Conservation (phyloP, 2,113 vertebrate genomes). For the Mystacornis crossleyi region DNA sequence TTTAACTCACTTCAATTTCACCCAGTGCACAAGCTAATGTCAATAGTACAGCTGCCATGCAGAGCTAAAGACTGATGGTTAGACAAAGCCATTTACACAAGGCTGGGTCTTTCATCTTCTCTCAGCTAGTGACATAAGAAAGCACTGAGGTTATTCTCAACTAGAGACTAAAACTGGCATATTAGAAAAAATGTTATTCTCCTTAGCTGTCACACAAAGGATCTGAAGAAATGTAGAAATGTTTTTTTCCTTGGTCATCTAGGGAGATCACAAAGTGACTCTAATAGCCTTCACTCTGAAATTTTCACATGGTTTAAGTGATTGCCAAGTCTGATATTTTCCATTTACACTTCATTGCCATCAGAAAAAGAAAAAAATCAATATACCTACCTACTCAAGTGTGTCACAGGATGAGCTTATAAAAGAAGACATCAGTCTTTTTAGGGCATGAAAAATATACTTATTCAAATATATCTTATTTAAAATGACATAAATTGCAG, state of each 20-base stretch:
- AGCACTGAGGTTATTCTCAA: conserved; percentile 83
- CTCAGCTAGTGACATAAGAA: conserved; percentile 86
- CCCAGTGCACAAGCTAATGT: conserved; percentile 87
- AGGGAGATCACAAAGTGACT: conserved; percentile 85
- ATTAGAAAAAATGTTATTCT: conserved; percentile 86
- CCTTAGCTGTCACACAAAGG: conserved; percentile 85
- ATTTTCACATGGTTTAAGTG: conserved; percentile 87
- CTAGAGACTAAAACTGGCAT: conserved; percentile 83
- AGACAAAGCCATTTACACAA: conserved; percentile 89
- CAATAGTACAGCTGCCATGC: conserved; percentile 85
- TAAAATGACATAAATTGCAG: conserved; percentile 87
- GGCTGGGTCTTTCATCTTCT: conserved; percentile 86
- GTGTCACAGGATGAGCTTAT: conserved; percentile 86
- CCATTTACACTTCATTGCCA: conserved; percentile 88
- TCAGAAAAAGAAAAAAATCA: conserved; percentile 88
- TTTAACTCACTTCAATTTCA: conserved; percentile 88
- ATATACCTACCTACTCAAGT: conserved; percentile 87
- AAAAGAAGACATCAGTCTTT: conserved; percentile 87
- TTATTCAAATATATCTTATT: conserved; percentile 88
- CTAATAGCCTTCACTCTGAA: conserved; percentile 86
- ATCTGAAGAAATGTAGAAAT: conserved; percentile 87
- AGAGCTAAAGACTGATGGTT: conserved; percentile 88
- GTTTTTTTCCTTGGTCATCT: conserved; percentile 84
- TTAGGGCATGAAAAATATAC: conserved; percentile 86
- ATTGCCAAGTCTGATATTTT: conserved; percentile 88